These are phyloP conservation scores for Coleophora deauratella DNA, from an alignment of 2,888 invertebrate species.

Conservation along the genomic window DNA sequence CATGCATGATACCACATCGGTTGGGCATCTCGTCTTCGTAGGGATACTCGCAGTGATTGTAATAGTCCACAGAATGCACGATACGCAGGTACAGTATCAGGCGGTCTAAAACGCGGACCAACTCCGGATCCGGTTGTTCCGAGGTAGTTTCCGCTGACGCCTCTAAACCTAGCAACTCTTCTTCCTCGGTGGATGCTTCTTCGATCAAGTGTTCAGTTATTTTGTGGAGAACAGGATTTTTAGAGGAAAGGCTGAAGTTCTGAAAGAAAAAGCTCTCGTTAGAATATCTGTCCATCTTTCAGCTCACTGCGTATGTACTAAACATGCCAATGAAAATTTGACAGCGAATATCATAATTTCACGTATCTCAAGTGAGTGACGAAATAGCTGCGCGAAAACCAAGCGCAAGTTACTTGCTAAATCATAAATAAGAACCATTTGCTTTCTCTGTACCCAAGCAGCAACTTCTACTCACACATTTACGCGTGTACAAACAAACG, in stretches of 20 bases:
- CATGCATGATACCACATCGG: constrained; percentile 98
- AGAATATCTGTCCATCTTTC: too few relatives aligned
- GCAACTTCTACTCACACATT: too few relatives aligned
- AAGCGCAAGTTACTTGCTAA: too few relatives aligned
- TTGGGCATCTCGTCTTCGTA: constrained; percentile 99
- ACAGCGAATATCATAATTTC: too few relatives aligned
- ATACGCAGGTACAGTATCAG: constrained; percentile 94
- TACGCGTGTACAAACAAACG: too few relatives aligned
- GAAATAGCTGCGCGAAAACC: too few relatives aligned
- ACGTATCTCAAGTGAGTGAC: too few relatives aligned
- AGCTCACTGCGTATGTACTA: too few relatives aligned
- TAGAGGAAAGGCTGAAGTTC: constrained; percentile 80
- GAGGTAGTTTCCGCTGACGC: constrained; percentile 39
- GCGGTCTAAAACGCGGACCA: constrained; percentile 81
- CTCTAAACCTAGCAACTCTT: constrained; percentile 87
- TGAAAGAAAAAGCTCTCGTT: constrained; percentile 19
- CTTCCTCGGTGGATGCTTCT: constrained; percentile 98
- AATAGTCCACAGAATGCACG: constrained; percentile 99
- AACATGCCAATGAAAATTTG: too few relatives aligned
- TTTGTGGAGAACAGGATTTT: constrained; percentile 95
- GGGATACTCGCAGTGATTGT: constrained; percentile 99
- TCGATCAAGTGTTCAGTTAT: constrained; percentile 98
- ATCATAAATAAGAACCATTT: too few relatives aligned
- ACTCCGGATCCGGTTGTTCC: constrained; percentile 53
- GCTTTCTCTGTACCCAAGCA: too few relatives aligned